phyloP scores from a whole-genome alignment of 1,140 invertebrate genomes.

The Rhynchophorus ferrugineus region DNA sequence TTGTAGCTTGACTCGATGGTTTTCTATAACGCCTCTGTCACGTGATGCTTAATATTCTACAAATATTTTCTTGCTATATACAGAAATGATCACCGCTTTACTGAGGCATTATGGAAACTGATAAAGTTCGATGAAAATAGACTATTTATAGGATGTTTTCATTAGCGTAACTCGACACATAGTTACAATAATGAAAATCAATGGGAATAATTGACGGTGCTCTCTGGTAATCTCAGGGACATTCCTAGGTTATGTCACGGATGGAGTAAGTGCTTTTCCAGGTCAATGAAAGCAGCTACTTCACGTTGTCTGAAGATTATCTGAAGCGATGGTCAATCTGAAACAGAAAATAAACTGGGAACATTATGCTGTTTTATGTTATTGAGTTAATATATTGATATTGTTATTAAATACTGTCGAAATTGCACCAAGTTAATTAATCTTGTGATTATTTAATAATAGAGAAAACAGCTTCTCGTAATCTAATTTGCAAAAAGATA shows the following conservation, averaged over 20 bases:
- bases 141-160: not conserved
- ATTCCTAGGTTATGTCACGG: not conserved
- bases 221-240: constrained; percentile 1
- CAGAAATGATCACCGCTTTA: not conserved
- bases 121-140: not conserved
- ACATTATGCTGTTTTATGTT: too few relatives aligned
- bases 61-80: not conserved
- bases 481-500: too few relatives aligned
- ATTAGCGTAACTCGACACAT: constrained; percentile 3
- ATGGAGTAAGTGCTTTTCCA: constrained; percentile 19
- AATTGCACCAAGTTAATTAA: too few relatives aligned
- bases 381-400: too few relatives aligned
- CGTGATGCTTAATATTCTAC: constrained; percentile 5
- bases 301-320: constrained; percentile 6
- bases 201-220: not conserved
- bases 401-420: too few relatives aligned
- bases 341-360: constrained; percentile 13
- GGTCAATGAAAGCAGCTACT: constrained; percentile 23
- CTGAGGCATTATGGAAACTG: not conserved
- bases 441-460: too few relatives aligned
- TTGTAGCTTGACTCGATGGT: too few relatives aligned
- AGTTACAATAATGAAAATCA: not conserved
- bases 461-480: too few relatives aligned
- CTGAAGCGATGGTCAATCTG: constrained; percentile 2
- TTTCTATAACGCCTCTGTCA: too few relatives aligned